phyloP scores from a whole-genome alignment of 2,888 invertebrate genomes.

The Phoenoteleia sp. region DNA sequence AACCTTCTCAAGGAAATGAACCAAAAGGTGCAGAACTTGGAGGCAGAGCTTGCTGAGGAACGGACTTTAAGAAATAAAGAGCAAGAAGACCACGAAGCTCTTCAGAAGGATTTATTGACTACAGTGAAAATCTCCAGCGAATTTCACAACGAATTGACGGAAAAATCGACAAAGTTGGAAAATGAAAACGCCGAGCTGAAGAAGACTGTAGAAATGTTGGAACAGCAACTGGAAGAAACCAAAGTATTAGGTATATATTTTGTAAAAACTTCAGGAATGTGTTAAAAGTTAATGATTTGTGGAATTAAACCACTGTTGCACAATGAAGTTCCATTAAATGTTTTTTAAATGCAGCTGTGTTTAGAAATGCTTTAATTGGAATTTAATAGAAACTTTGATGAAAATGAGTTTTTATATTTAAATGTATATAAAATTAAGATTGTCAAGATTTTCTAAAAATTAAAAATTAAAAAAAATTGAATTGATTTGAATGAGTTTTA shows the following conservation, averaged over 20 bases:
- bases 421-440: too few species aligned
- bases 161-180: background rate
- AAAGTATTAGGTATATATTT: background rate
- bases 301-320: too few species aligned
- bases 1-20: background rate
- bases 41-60: background rate
- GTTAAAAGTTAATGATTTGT: too few species aligned
- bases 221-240: conserved; percentile 1
- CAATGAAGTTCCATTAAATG: too few species aligned
- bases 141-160: background rate
- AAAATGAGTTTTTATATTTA: too few species aligned
- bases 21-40: background rate
- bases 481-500: too few species aligned
- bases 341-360: too few species aligned
- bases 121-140: background rate
- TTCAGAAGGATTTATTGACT: conserved; percentile 9
- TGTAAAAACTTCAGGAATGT: too few species aligned
- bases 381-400: too few species aligned
- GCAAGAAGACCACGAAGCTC: background rate
- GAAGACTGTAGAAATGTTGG: background rate
- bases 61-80: background rate
- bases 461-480: too few species aligned
- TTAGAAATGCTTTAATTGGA: too few species aligned
- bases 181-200: conserved; percentile 13
- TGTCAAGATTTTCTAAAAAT: too few species aligned